phyloP scores from a whole-genome alignment of 2,797 vertebrate genomes.

The Hippopotamyrus pictus region DNA sequence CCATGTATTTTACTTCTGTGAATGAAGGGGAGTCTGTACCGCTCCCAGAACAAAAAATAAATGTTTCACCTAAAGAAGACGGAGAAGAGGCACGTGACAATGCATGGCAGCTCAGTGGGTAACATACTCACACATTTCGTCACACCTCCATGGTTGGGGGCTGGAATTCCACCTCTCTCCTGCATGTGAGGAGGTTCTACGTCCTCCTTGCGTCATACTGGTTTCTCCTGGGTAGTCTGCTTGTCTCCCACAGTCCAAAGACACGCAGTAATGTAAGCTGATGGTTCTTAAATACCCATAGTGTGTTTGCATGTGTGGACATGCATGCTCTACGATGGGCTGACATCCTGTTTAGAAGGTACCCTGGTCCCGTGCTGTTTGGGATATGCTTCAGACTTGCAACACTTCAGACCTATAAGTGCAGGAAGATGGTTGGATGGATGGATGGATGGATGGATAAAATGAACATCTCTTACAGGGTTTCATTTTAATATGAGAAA shows the following conservation, averaged over 20 bases:
- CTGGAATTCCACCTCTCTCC: neutral
- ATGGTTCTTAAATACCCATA: neutral
- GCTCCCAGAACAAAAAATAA: neutral
- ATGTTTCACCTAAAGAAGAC: neutral
- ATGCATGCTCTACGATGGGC: neutral
- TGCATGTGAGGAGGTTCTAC: neutral
- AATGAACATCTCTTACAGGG: neutral
- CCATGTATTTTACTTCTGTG: neutral
- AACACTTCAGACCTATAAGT: neutral
- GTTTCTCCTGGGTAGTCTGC: neutral
- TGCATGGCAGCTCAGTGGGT: neutral
- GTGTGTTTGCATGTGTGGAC: neutral
- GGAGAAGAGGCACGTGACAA: neutral
- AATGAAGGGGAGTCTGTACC: neutral
- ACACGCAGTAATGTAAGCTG: neutral
- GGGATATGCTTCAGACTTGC: neutral
- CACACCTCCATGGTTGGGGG: neutral
- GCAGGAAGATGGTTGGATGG: neutral
- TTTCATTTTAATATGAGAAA: neutral
- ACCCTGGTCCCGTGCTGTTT: neutral
- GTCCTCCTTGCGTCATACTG: neutral
- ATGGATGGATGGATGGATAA: neutral
- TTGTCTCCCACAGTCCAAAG: neutral
- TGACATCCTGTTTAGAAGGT: neutral
- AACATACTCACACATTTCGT: neutral